Base-by-base conservation (phyloP, 1,140 invertebrate species). In the Nephotettix cincticeps region DNA sequence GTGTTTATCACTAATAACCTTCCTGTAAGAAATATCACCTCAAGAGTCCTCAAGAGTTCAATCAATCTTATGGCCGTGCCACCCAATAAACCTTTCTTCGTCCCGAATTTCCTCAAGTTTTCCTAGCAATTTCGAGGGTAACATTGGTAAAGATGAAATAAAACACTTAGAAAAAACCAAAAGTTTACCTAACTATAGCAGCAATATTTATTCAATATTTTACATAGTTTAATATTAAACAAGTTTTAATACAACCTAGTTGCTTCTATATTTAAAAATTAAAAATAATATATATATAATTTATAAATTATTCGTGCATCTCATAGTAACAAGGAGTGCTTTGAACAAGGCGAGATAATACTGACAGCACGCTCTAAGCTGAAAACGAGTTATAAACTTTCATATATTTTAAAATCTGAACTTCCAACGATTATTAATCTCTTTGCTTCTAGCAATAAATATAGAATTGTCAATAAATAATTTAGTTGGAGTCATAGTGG, bases 181-280 rank as follows among this genome's bases (percentile, higher is more conserved):
- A 6, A 40, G 17, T 23, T 1, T 61, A 28, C 13, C 13, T 61
- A 61, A 61, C 56, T 27, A 25, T 61, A 61, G 56, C 56, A 61
- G 56, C 56, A 61, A 27, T 27, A 29, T 61, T 61, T 27, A 61
- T 61, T 61, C 9, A 61, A 61, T 61, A 61, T 61, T 21, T 61
- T 61, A 61, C 56, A 61, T 61, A 61, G 56, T 61, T 61, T 27
- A 61, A 61, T 61, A 61, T 61, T 61, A 61, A 61, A 61, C 56
- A 61, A 61, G 13, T 61, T 51, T 61, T 61, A 61, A 61, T 61
- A 61, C 56, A 61, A 61, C 56, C 56, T 61, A 61, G 56, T 61
- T 61, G 25, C 56, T 4, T 61, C 56, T 61, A 61, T 27, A 28
- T 61, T 61, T 61, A 21, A 61, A 61, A 61, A 61, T 61, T n/a